phyloP scores from a whole-genome alignment of 2,113 vertebrate species.

The Atrichornis clamosus region DNA sequence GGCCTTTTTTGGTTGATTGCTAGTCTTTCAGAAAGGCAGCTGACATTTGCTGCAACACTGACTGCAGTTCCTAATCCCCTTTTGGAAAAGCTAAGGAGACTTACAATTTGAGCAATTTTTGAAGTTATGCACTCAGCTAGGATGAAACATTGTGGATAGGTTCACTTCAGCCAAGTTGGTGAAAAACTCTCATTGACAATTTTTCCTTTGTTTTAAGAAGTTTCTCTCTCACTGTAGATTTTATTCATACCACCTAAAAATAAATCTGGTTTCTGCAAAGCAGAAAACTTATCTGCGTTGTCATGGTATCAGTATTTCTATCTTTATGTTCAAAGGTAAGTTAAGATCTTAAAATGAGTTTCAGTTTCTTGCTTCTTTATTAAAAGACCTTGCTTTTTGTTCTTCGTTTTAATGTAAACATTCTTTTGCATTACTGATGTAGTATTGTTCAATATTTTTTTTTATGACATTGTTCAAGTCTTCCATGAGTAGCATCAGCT shows the following conservation, averaged over 20 bases:
- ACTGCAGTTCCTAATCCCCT: conserved; percentile 29
- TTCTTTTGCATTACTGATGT: not conserved
- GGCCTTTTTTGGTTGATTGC: conserved; percentile 29
- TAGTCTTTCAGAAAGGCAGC: conserved; percentile 46
- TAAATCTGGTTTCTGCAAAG: conserved; percentile 51
- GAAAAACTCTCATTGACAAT: conserved; percentile 16
- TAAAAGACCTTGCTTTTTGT: not conserved
- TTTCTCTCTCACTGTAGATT: conserved; percentile 33
- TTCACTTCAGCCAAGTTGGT: conserved; percentile 34
- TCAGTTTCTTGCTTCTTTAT: not conserved
- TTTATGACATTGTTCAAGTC: not conserved
- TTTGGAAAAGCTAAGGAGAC: conserved; percentile 46
- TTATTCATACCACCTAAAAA: conserved; percentile 64
- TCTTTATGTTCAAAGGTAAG: conserved; percentile 16
- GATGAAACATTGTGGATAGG: not conserved
- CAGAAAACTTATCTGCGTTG: conserved; percentile 43
- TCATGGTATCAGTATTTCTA: conserved; percentile 38
- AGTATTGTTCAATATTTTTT: not conserved
- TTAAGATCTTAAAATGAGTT: not conserved
- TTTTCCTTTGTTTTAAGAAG: conserved; percentile 57
- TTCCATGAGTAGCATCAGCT: not conserved
- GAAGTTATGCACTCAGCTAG: not conserved
- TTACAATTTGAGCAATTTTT: conserved; percentile 39
- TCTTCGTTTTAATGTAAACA: not conserved
- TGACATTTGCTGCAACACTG: conserved; percentile 57